A percentile compares a stretch with the other conserved stretches of the same genome.
These are phyloP conservation scores for Noctilio leporinus DNA, from an alignment of 2,113 vertebrate species.

Conservation along the genomic window DNA sequence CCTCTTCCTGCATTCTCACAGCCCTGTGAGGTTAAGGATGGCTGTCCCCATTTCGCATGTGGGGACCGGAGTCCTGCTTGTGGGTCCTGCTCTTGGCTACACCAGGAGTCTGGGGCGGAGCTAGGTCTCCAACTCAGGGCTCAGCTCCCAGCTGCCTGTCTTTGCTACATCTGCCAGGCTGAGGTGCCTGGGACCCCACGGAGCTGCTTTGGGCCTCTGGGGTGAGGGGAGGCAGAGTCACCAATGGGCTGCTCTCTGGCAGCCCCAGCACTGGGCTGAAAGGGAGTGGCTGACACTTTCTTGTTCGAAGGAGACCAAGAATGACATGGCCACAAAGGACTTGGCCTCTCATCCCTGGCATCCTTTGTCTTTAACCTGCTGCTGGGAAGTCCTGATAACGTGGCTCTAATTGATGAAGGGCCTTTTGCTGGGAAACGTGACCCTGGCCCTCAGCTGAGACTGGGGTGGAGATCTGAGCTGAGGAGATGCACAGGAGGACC, in stretches of 20 bases:
- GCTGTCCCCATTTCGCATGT: neutral
- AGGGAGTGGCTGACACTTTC: neutral
- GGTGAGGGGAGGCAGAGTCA: neutral
- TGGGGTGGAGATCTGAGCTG: neutral
- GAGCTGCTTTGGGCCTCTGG: neutral
- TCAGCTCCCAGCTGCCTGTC: neutral
- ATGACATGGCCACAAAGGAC: neutral
- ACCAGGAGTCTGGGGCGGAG: neutral
- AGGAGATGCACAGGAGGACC: neutral
- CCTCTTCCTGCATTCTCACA: neutral
- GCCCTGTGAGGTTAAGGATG: neutral
- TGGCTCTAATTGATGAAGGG: neutral
- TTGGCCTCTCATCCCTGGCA: neutral
- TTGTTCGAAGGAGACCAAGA: neutral
- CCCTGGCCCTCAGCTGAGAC: neutral
- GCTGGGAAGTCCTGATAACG: neutral
- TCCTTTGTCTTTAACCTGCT: neutral
- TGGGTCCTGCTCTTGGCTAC: neutral
- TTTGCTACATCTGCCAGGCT: neutral
- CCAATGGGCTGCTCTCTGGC: neutral
- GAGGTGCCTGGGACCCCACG: neutral
- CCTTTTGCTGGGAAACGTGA: neutral
- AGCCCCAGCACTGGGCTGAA: neutral
- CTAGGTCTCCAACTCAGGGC: neutral
- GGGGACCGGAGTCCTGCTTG: neutral